Conservation (phyloP, 92 coral and sea anemone species). For the Bergia sp. region DNA sequence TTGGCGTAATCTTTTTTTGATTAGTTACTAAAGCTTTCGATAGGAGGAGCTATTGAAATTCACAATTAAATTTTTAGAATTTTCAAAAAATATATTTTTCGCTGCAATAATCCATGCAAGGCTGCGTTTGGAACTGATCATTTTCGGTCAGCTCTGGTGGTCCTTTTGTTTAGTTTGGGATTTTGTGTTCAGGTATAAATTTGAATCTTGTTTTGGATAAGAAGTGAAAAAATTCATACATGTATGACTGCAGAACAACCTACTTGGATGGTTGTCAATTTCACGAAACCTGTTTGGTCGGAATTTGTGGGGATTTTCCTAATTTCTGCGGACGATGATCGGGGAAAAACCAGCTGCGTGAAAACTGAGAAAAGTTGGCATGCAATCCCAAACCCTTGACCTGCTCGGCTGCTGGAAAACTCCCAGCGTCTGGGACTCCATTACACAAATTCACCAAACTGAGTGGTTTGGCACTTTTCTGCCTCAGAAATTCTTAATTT, state of each 20-base stretch:
- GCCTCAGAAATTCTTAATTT: slow-evolving; percentile 11
- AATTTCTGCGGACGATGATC: background rate
- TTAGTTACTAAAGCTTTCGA: background rate
- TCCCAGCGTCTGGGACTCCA: slow-evolving; percentile 40
- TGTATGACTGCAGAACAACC: background rate
- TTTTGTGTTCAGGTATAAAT: background rate
- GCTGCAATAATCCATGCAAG: no score
- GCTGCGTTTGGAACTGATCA: background rate
- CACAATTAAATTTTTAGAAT: background rate
- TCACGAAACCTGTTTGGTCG: background rate
- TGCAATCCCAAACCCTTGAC: slow-evolving; percentile 29
- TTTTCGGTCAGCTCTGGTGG: background rate
- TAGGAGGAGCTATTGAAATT: background rate
- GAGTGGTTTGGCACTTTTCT: background rate
- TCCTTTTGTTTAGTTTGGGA: background rate
- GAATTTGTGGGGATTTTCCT: slow-evolving; percentile 28
- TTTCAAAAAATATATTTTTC: background rate
- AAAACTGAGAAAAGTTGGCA: slow-evolving; percentile 39
- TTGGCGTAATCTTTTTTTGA: background rate
- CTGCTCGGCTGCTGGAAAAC: slow-evolving; percentile 31
- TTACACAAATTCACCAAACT: background rate
- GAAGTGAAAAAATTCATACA: background rate
- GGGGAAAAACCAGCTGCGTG: slow-evolving; percentile 48
- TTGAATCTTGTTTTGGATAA: background rate
- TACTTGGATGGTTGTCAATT: background rate